These are phyloP conservation scores for Myotis brandtii DNA, from an alignment of 2,113 vertebrate genomes.

Conservation along the genomic window DNA sequence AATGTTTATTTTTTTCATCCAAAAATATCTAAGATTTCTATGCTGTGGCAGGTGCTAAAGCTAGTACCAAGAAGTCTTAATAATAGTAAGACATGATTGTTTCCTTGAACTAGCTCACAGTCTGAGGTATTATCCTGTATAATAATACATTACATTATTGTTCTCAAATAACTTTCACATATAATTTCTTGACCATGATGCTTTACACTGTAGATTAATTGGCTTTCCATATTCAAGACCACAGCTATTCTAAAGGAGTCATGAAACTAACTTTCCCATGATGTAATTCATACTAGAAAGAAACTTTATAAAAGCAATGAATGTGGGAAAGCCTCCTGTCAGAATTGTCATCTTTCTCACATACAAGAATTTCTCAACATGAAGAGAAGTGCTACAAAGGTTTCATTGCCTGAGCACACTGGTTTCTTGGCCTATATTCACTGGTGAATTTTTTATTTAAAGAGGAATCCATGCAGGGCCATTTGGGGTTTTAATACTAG, in stretches of 20 bases:
- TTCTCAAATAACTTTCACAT: constrained; percentile 33
- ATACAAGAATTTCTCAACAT: constrained; percentile 45
- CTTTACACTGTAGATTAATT: constrained; percentile 60
- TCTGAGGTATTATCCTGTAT: neutral
- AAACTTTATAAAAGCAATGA: constrained; percentile 72
- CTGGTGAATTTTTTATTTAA: constrained; percentile 52
- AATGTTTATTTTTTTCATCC: constrained; percentile 31
- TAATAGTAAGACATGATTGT: neutral
- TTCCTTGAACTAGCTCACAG: neutral
- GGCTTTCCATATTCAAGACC: constrained; percentile 59
- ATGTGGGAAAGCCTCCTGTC: constrained; percentile 76
- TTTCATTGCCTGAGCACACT: constrained; percentile 45
- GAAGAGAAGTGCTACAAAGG: constrained; percentile 63
- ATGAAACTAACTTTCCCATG: constrained; percentile 73
- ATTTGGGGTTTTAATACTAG: constrained; percentile 6
- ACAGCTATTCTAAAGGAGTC: constrained; percentile 56
- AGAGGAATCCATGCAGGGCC: constrained; percentile 1
- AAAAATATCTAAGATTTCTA: neutral
- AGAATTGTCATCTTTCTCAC: constrained; percentile 70
- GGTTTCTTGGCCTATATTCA: constrained; percentile 46
- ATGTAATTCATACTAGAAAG: constrained; percentile 70
- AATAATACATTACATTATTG: neutral
- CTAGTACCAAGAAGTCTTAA: neutral
- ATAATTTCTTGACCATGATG: constrained; percentile 46
- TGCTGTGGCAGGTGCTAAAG: neutral